Evolutionary conservation across 2,797 vertebrate genomes (phyloP).

Genomic region (Sternotherus odoratus): DNA sequence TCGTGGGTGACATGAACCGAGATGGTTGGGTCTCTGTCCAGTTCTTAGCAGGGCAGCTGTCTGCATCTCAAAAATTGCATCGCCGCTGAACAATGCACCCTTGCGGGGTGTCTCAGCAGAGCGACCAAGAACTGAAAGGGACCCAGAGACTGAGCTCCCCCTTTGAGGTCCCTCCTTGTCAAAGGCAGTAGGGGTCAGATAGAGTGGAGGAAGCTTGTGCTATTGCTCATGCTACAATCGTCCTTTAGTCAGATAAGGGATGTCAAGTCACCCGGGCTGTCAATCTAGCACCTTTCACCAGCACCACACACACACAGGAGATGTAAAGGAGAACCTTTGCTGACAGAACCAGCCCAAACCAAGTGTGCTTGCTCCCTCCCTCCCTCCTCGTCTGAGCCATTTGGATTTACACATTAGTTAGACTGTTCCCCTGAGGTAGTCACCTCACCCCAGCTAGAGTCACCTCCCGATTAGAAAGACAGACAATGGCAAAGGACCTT

Average conservation of each 20-base stretch:
- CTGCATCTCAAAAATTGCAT: neutral
- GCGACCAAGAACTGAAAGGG: neutral
- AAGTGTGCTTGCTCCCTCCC: neutral
- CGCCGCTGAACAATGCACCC: neutral
- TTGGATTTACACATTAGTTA: neutral
- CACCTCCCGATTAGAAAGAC: neutral
- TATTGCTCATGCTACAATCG: neutral
- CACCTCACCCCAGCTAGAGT: neutral
- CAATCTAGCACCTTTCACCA: neutral
- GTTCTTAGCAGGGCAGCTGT: neutral
- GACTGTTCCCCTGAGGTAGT: neutral
- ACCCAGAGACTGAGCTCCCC: neutral
- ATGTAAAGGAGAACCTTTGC: neutral
- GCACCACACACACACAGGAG: neutral
- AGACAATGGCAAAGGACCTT: neutral
- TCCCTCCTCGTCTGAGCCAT: neutral
- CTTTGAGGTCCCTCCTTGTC: neutral
- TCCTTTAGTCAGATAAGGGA: neutral
- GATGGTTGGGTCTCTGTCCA: neutral
- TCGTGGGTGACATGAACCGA: neutral
- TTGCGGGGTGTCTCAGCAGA: neutral
- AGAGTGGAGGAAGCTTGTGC: neutral
- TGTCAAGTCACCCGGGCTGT: neutral
- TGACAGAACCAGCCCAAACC: neutral
- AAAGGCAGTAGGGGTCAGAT: neutral